Percentiles rank a stretch among this genome's conserved stretches.
Evolutionary conservation across 2,113 vertebrate species (phyloP).

Genomic region (Orientallactaga bullata): DNA sequence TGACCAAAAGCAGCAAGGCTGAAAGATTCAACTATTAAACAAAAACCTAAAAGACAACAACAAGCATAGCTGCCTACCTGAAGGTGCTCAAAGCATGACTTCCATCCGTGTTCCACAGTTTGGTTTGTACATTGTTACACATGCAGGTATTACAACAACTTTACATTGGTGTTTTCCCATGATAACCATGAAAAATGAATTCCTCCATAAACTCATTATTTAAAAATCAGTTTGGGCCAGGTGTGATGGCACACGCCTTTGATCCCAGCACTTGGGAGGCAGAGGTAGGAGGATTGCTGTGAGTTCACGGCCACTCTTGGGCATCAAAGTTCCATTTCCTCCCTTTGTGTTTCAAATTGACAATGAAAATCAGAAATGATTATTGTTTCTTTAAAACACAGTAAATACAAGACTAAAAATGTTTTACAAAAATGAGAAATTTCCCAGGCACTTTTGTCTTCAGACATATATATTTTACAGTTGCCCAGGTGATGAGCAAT

Average conservation of each 20-base stretch:
- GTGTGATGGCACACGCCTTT: too few relatives aligned
- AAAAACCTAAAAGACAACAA: background rate
- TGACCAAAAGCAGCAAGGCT: background rate
- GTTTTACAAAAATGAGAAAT: slow-evolving; percentile 78
- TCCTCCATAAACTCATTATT: too few relatives aligned
- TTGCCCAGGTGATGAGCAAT: slow-evolving; percentile 81
- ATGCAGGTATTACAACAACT: background rate
- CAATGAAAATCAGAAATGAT: slow-evolving; percentile 78
- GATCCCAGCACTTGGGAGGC: too few relatives aligned
- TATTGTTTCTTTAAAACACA: slow-evolving; percentile 82
- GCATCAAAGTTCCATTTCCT: slow-evolving; percentile 76
- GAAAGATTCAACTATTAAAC: background rate
- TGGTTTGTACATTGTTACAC: background rate
- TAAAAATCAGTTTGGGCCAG: background rate
- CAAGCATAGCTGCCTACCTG: background rate
- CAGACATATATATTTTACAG: slow-evolving; percentile 76
- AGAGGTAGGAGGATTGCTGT: too few relatives aligned
- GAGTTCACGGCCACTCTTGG: background rate
- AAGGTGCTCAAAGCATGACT: background rate
- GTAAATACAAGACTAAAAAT: slow-evolving; percentile 80
- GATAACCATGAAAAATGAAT: slow-evolving; percentile 14
- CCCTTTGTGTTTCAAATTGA: slow-evolving; percentile 75
- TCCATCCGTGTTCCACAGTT: background rate
- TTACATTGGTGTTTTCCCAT: slow-evolving; percentile 32
- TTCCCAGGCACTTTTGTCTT: slow-evolving; percentile 77